phyloP scores from a whole-genome alignment of 1,140 invertebrate genomes.

The Leptinotarsa undecemlineata region DNA sequence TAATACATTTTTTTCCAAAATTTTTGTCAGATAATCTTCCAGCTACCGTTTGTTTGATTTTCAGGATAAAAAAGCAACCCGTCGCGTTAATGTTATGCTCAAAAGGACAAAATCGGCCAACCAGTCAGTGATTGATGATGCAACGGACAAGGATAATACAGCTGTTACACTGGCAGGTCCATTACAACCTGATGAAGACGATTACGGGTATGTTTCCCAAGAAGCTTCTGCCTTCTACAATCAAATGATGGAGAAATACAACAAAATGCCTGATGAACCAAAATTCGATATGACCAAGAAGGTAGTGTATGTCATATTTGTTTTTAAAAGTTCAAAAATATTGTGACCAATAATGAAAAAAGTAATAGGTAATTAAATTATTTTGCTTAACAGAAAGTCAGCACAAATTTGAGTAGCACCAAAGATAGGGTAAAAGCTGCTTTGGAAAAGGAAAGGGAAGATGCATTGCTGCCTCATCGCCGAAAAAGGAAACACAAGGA shows the following conservation, averaged over 20 bases:
- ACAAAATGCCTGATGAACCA: conserved; percentile 68
- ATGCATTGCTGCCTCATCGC: conserved; percentile 69
- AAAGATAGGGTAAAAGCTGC: conserved; percentile 76
- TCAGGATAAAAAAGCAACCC: conserved; percentile 62
- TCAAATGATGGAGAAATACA: conserved; percentile 84
- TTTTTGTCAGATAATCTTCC: too few species aligned
- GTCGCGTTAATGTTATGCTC: conserved; percentile 67
- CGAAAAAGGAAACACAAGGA: conserved; percentile 63
- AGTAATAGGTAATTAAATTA: neutral
- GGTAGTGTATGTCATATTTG: conserved; percentile 1
- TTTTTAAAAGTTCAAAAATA: too few species aligned
- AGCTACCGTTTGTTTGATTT: conserved; percentile 8
- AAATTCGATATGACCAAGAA: conserved; percentile 59
- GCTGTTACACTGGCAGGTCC: conserved; percentile 72
- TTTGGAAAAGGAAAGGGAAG: conserved; percentile 71
- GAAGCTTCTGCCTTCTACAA: conserved; percentile 79
- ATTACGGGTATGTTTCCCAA: conserved; percentile 86
- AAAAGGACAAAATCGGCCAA: conserved; percentile 85
- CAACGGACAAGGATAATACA: conserved; percentile 75
- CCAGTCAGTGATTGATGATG: conserved; percentile 82
- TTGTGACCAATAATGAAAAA: too few species aligned
- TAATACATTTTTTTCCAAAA: too few species aligned
- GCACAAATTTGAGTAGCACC: conserved; percentile 64
- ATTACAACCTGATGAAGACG: conserved; percentile 85
- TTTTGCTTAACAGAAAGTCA: conserved; percentile 38